Conservation (phyloP, 2,888 invertebrate genomes). For the Cataglyphis rosenhaueri region DNA sequence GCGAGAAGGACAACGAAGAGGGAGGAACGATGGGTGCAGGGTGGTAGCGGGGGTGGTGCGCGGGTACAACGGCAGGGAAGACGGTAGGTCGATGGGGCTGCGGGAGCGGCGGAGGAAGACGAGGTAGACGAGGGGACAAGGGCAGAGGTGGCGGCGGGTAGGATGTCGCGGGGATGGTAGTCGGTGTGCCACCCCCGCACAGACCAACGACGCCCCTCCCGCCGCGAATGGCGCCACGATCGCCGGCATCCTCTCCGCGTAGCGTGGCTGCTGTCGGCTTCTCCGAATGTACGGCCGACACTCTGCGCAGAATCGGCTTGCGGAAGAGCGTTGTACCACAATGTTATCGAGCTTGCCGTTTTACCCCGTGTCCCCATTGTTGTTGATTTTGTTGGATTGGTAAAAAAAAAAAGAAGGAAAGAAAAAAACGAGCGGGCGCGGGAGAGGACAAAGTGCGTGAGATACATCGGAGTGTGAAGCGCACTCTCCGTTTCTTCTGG, state of each 20-base stretch:
- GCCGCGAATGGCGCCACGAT: constrained; percentile 61
- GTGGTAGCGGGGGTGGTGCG: constrained; percentile 21
- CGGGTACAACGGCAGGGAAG: constrained; percentile 55
- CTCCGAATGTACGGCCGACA: constrained; percentile 53
- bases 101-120: constrained; percentile 49
- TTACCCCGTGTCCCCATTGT: constrained; percentile 70
- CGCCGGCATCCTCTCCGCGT: constrained; percentile 55
- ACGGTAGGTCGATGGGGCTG: constrained; percentile 64
- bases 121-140: constrained; percentile 42
- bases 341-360: constrained; percentile 75
- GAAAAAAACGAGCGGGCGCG: background rate
- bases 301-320: constrained; percentile 74
- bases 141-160: constrained; percentile 61
- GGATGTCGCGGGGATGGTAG: constrained; percentile 68
- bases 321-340: constrained; percentile 70
- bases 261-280: constrained; percentile 56
- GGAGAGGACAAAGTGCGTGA: constrained; percentile 27
- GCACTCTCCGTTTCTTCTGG: constrained; percentile 22
- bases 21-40: constrained; percentile 44
- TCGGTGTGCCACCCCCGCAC: constrained; percentile 58
- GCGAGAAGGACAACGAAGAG: constrained; percentile 60
- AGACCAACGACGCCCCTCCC: constrained; percentile 64
- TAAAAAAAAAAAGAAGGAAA: constrained; percentile 27
- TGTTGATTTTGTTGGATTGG: constrained; percentile 60
- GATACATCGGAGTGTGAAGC: constrained; percentile 31